Percentiles rank a stretch among this genome's conserved stretches.
Evolutionary conservation across 2,113 vertebrate genomes (phyloP).

Genomic region (Neoarius graeffei): DNA sequence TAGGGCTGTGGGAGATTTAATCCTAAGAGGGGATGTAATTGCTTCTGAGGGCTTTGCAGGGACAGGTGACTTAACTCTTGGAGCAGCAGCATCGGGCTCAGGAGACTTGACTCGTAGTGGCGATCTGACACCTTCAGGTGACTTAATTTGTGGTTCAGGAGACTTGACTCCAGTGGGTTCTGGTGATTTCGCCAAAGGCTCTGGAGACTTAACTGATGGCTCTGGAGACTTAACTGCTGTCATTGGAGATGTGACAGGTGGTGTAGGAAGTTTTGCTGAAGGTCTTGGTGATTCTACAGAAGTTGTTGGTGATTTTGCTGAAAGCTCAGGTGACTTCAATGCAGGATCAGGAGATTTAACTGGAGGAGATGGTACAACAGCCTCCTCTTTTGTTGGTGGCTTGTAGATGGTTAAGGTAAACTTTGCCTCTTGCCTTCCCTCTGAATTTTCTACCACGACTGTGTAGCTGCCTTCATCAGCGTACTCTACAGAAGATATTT

Average conservation of each 20-base stretch:
- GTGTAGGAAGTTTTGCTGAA: conserved; percentile 77
- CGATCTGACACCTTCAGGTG: conserved; percentile 52
- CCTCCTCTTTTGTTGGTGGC: conserved; percentile 75
- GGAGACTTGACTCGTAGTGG: conserved; percentile 76
- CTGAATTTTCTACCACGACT: conserved; percentile 89
- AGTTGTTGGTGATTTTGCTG: conserved; percentile 75
- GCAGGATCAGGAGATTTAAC: conserved; percentile 81
- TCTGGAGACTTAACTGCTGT: conserved; percentile 76
- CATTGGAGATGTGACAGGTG: conserved; percentile 80
- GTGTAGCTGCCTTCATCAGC: conserved; percentile 91
- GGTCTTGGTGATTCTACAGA: conserved; percentile 72
- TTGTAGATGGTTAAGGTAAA: conserved; percentile 88
- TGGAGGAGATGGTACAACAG: conserved; percentile 71
- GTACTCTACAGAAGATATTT: conserved; percentile 84
- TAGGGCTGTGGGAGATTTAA: conserved; percentile 75
- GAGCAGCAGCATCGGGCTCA: conserved; percentile 73
- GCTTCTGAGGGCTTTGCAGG: conserved; percentile 52
- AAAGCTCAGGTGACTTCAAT: conserved; percentile 78
- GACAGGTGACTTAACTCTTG: conserved; percentile 54
- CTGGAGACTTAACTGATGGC: conserved; percentile 64
- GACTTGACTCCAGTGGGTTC: conserved; percentile 49
- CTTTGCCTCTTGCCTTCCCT: conserved; percentile 87
- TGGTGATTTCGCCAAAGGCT: conserved; percentile 57
- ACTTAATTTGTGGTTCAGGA: conserved; percentile 64
- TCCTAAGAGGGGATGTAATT: conserved; percentile 71